These are phyloP conservation scores for Sminthurides aquaticus DNA, from an alignment of 2,888 invertebrate species.

Conservation along the genomic window DNA sequence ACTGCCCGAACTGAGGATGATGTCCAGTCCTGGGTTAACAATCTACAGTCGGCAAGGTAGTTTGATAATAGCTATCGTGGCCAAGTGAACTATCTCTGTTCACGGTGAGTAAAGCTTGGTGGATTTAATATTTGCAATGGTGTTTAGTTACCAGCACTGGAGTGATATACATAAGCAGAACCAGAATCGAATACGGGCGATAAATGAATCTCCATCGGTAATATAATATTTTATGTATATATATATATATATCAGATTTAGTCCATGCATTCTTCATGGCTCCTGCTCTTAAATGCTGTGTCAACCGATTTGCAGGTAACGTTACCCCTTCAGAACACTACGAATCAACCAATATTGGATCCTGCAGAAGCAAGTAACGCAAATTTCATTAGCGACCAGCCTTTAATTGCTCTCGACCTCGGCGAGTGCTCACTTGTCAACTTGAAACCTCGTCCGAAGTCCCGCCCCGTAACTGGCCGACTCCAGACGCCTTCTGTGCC, in stretches of 20 bases:
- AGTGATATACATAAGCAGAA: constrained; percentile 1
- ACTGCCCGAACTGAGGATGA: constrained; percentile 63
- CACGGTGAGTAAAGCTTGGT: no score
- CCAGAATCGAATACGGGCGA: not conserved
- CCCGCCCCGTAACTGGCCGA: no score
- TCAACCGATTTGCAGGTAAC: not conserved
- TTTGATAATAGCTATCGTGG: no score
- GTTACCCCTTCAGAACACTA: not conserved
- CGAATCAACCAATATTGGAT: not conserved
- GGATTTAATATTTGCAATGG: not conserved
- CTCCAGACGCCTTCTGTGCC: no score
- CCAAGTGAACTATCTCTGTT: no score
- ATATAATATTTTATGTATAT: not conserved
- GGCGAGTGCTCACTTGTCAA: not conserved
- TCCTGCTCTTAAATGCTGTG: no score
- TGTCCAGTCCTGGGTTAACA: constrained; percentile 63
- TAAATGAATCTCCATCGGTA: constrained; percentile 2
- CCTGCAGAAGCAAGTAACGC: not conserved
- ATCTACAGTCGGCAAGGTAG: constrained; percentile 57
- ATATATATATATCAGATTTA: no score
- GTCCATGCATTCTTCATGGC: no score
- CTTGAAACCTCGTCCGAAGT: not conserved
- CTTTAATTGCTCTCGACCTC: not conserved
- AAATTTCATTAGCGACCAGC: not conserved
- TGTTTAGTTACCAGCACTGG: constrained; percentile 20